phyloP scores from a whole-genome alignment of 2,113 vertebrate species.

The Pachycephala philippinensis region DNA sequence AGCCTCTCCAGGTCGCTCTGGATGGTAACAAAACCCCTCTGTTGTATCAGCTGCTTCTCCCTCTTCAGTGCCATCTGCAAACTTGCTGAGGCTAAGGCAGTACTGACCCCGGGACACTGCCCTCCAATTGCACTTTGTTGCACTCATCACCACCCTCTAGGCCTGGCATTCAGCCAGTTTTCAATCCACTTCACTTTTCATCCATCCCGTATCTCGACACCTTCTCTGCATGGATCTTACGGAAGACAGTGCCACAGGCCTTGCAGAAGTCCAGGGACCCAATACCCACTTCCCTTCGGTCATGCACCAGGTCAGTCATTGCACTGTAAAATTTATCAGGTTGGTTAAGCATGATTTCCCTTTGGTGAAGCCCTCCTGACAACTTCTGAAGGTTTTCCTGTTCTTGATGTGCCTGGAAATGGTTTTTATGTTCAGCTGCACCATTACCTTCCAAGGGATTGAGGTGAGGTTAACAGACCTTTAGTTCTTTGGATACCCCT shows the following conservation, averaged over 20 bases:
- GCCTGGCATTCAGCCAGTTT: neutral
- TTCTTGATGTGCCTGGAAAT: neutral
- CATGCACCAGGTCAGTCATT: neutral
- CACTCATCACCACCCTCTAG: neutral
- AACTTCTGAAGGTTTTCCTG: neutral
- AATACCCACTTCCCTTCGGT: neutral
- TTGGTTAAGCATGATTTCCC: neutral
- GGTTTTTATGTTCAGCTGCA: neutral
- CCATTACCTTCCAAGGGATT: neutral
- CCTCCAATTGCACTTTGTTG: fast-evolving
- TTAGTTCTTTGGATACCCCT: neutral
- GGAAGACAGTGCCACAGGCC: neutral
- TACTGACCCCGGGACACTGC: neutral
- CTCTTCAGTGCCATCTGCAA: neutral
- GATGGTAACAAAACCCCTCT: neutral
- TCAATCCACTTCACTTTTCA: neutral
- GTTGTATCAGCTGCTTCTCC: neutral
- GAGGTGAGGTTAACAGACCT: neutral
- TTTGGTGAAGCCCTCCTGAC: neutral
- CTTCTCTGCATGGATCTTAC: fast-evolving
- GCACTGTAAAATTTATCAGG: neutral
- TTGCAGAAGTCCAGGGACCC: neutral
- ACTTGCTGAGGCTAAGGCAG: too few species aligned
- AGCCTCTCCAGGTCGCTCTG: neutral
- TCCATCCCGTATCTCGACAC: neutral